Conservation (phyloP, 2,113 vertebrate species). For the Clinocottus analis region DNA sequence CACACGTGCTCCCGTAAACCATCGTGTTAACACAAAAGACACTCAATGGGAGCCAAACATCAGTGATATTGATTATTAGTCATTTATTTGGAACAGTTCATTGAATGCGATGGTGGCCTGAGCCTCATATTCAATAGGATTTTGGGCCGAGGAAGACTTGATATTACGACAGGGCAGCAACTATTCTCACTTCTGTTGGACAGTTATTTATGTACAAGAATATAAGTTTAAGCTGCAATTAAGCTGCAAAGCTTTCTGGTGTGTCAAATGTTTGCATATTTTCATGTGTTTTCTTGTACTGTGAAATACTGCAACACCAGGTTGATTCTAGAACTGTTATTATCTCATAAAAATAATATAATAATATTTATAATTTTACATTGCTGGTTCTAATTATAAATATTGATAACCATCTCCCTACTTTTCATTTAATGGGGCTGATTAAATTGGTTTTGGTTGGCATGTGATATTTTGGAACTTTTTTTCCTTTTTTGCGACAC, state of each 20-base stretch:
- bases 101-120: neutral
- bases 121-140: neutral
- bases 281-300: neutral
- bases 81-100: neutral
- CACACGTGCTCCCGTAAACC: neutral
- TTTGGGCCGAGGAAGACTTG: neutral
- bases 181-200: conserved; percentile 12
- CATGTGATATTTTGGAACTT: neutral
- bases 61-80: neutral
- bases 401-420: neutral
- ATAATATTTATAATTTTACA: neutral
- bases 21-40: neutral
- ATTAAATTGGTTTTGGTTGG: neutral
- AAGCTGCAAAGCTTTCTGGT: neutral
- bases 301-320: neutral
- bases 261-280: neutral
- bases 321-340: neutral
- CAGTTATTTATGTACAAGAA: neutral
- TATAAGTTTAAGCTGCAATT: neutral
- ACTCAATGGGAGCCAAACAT: neutral
- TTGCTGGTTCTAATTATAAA: neutral
- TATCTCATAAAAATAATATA: neutral
- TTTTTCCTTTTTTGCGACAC: neutral
- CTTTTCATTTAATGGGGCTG: neutral
- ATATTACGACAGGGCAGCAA: neutral